phyloP scores from a whole-genome alignment of 2,797 vertebrate species.

The Falco peregrinus region DNA sequence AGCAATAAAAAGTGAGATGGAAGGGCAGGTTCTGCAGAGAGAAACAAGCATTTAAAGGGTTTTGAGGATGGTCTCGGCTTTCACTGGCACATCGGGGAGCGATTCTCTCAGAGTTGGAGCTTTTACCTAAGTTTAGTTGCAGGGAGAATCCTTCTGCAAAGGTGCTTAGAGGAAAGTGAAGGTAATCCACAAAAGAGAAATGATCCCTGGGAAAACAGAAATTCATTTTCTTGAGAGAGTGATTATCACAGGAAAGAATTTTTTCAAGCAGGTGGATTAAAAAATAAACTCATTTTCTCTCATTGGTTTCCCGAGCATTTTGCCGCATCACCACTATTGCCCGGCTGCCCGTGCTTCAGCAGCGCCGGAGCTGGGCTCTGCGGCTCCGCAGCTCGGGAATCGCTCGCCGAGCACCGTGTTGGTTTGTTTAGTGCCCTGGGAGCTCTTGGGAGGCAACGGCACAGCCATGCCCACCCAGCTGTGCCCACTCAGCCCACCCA shows the following conservation, averaged over 20 bases:
- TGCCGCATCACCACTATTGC: background rate
- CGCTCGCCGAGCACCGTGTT: accelerated
- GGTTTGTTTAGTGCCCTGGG: background rate
- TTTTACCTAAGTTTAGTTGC: background rate
- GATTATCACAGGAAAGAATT: background rate
- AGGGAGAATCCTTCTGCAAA: background rate
- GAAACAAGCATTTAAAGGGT: background rate
- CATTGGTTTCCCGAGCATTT: background rate
- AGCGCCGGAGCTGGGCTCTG: background rate
- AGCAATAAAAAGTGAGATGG: background rate
- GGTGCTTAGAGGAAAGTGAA: background rate
- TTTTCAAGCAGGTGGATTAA: background rate
- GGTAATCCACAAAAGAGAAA: background rate
- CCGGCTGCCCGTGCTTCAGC: background rate
- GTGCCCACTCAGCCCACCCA: no score
- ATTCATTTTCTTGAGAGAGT: background rate
- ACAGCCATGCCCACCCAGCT: background rate
- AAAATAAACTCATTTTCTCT: background rate
- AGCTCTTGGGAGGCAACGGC: background rate
- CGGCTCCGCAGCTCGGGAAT: accelerated
- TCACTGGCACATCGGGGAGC: background rate
- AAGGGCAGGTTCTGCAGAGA: background rate
- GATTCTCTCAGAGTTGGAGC: background rate
- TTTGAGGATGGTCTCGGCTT: background rate
- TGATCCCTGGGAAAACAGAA: background rate